Conservation (phyloP, 2,888 invertebrate species). For the Busseola fusca region DNA sequence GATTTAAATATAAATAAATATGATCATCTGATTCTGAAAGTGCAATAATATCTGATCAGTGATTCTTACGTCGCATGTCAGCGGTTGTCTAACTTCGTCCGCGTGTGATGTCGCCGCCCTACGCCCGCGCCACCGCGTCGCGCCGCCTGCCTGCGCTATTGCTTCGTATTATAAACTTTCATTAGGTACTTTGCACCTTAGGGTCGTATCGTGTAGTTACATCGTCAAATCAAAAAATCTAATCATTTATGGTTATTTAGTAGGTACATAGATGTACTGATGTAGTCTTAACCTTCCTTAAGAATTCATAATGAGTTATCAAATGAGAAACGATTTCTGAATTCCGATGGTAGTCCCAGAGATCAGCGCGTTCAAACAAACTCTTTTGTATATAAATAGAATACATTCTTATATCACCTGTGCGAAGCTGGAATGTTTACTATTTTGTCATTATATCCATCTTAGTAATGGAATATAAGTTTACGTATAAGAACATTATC, state of each 20-base stretch:
- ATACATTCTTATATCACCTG: not conserved
- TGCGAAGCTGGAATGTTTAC: not conserved
- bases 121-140: not conserved
- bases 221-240: too few relatives aligned
- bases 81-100: not conserved
- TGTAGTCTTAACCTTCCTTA: not conserved
- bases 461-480: not conserved
- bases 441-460: not conserved
- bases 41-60: not conserved
- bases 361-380: not conserved
- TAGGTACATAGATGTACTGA: too few relatives aligned
- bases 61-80: not conserved
- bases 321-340: not conserved
- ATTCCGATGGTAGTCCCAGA: not conserved
- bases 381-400: not conserved
- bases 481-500: slow-evolving; percentile 11
- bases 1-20: not conserved
- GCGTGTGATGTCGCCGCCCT: too few relatives aligned
- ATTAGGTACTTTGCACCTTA: not conserved
- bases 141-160: not conserved
- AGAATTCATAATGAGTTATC: not conserved
- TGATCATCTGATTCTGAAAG: not conserved
- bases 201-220: not conserved
- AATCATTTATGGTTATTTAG: too few relatives aligned
- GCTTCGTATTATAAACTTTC: not conserved